Base-by-base conservation (phyloP, 2,113 vertebrate species). In the Notarius quadriscutis region DNA sequence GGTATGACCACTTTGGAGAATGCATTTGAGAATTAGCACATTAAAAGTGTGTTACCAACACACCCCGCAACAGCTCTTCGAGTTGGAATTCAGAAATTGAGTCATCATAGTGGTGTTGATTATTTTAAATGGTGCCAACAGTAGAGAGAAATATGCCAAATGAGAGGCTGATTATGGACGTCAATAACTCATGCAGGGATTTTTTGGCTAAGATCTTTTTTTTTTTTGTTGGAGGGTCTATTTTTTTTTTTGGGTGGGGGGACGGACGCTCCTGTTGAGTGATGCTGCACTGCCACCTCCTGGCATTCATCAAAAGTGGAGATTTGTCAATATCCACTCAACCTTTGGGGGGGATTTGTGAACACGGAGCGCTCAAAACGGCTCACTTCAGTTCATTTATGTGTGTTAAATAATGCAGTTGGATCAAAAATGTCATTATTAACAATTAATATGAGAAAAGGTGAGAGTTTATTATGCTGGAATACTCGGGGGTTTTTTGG, bases 281-380 rank as follows among this genome's bases (percentile, higher is more conserved):
- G 91, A 94, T 93, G 91, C 92, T 93, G 89, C 89, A 95, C 94
- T 95, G 95, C 93, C 95, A 95, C 94, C 95, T 95, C 91, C 93
- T 95, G 95, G 90, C 15, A 20, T 63, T 18, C 27, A 17, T 18
- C n/a, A 81, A 67, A 90, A 86, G 27, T 50, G 71, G 30, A 58
- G 18, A 30, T 77, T 89, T 11, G 14, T 86, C 84, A 75, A 62
- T 25, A 27, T 83, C 27, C n/a, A 63, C 81, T 87, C 57, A 75
- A 83, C 51, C 34, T 86, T 81, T 86, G 51, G 17, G 14, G 57
- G 65, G 78, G n/a, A 12, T 92, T 65, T 63, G 78, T 83, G 17
- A 65, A 87, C 77, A 65, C 18, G 41, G 62, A 75, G 57, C 62
- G 78, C 62, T 41, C 41, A 9, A 67, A 78, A 86, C 2, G 18